Base-by-base conservation (phyloP, 2,888 invertebrate species). In the Baronia brevicornis region DNA sequence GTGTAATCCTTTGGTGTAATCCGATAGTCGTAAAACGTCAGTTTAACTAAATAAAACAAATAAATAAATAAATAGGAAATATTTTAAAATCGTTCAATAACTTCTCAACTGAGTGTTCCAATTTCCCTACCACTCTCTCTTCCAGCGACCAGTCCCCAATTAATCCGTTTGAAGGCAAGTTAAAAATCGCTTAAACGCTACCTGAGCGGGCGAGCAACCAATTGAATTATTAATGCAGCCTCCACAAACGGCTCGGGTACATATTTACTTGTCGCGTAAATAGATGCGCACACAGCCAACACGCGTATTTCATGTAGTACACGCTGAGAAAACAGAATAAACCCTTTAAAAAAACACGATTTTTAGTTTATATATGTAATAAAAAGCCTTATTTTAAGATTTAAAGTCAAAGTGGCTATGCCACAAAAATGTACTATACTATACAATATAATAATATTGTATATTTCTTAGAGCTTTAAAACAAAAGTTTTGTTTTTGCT, bases 221-320 rank as follows among this genome's bases (percentile, higher is more conserved):
- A 82, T 82, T 82, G 84, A 82, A 84, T 84, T 82, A 84, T 84
- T 82, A 84, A 84, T 82, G 79, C 78, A 78, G 77, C 77, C 82
- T 80, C 80, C 78, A 70, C 79, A 78, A 79, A 78, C 79, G 74
- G 68, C 71, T 66, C 70, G 68, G 64, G 78, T 78, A 82, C 80
- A 82, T 84, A 84, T 84, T 82, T 84, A 84, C 82, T 66, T 79
- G 77, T 56, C 71, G 56, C 78, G 82, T 84, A 84, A 84, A 84
- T 82, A 84, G 82, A 82, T 82, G 80, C 80, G 82, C 82, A 84
- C 79, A 84, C 80, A 82, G 57, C 70, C 69, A 77, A 78, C 79
- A 82, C 79, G 80, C 84, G 82, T 69, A 69, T 73, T 77, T 54
- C 55, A 56, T 33, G 36, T 44, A 73, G 82, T 68, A 69, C 48